These are phyloP conservation scores for Eriosoma lanigerum DNA, from an alignment of 1,140 invertebrate genomes.

Conservation along the genomic window DNA sequence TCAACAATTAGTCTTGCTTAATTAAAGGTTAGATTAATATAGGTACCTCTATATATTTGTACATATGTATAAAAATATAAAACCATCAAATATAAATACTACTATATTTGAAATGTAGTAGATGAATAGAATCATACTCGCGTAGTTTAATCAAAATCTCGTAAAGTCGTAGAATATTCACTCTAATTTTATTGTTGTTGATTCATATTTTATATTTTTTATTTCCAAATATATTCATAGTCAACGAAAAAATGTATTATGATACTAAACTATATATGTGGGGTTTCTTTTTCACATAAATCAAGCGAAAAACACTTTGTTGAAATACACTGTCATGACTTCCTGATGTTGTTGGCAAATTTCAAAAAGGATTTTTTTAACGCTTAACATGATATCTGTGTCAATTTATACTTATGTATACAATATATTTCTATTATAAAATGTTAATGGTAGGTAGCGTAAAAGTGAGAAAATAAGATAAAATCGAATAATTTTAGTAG, in stretches of 20 bases:
- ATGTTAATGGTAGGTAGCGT: too few relatives aligned
- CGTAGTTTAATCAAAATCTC: constrained; percentile 1
- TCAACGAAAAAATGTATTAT: neutral
- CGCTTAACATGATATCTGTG: neutral
- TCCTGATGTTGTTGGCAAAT: neutral
- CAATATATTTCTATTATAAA: too few relatives aligned
- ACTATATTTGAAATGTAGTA: too few relatives aligned
- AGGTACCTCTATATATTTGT: too few relatives aligned
- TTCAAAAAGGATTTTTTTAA: neutral
- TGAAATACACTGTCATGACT: neutral
- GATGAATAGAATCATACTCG: too few relatives aligned
- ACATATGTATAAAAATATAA: too few relatives aligned
- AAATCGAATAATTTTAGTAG: too few relatives aligned
- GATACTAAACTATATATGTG: neutral
- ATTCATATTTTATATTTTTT: too few relatives aligned
- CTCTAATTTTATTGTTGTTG: neutral
- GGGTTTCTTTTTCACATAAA: constrained; percentile 2
- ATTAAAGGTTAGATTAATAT: too few relatives aligned
- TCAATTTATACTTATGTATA: neutral
- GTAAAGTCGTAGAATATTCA: neutral
- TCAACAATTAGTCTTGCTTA: too few relatives aligned
- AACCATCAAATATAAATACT: too few relatives aligned
- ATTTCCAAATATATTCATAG: neutral
- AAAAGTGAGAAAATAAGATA: too few relatives aligned
- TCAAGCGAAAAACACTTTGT: constrained; percentile 6